Conservation (phyloP, 2,888 invertebrate species). For the Heliconius cydno region DNA sequence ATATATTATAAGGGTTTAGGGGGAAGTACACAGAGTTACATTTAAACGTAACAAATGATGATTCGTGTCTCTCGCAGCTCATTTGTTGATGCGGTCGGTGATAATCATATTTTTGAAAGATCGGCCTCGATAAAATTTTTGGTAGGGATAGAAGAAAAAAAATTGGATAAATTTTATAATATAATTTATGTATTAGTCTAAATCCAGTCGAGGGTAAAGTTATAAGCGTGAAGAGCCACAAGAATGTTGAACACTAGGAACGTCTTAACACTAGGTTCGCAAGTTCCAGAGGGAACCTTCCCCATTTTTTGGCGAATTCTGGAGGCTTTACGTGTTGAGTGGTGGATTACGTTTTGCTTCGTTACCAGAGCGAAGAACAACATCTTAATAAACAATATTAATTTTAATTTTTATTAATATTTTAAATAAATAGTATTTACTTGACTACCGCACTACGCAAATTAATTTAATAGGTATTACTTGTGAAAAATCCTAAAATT, state of each 20-base stretch:
- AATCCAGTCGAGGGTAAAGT: too few species aligned
- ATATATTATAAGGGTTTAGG: slow-evolving; percentile 24
- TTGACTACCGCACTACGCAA: too few species aligned
- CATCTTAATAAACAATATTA: too few species aligned
- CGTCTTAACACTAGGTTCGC: too few species aligned
- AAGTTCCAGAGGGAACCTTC: neutral
- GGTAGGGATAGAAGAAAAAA: slow-evolving; percentile 58
- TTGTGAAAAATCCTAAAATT: too few species aligned
- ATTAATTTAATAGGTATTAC: too few species aligned
- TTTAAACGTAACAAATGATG: slow-evolving; percentile 46
- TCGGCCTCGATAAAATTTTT: slow-evolving; percentile 70
- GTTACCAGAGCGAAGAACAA: neutral
- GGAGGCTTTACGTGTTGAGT: neutral
- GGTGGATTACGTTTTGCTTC: neutral
- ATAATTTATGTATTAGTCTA: too few species aligned
- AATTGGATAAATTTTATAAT: too few species aligned
- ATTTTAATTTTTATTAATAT: too few species aligned
- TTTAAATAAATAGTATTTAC: too few species aligned
- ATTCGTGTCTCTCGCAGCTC: slow-evolving; percentile 60
- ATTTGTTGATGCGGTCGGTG: slow-evolving; percentile 68
- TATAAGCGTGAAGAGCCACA: too few species aligned
- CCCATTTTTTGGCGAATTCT: neutral
- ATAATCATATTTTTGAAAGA: slow-evolving; percentile 78
- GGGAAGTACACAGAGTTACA: slow-evolving; percentile 24
- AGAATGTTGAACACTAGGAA: too few species aligned